These are phyloP conservation scores for Pseudochaenichthys georgianus DNA, from an alignment of 2,797 vertebrate species.

Conservation along the genomic window DNA sequence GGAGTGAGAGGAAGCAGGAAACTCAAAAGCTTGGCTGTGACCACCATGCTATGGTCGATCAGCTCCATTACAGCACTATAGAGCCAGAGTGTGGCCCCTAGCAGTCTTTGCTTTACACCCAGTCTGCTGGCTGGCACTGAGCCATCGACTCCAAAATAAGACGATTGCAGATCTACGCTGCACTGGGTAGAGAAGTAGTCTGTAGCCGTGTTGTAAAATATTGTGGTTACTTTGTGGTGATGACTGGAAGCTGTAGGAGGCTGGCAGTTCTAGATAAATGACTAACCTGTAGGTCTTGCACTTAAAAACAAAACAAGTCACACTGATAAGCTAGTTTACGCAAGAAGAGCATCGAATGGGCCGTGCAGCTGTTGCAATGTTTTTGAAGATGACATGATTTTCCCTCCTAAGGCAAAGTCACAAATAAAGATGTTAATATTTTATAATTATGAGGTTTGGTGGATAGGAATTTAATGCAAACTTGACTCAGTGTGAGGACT, in stretches of 20 bases:
- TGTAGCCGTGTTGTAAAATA: constrained; percentile 6
- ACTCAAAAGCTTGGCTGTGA: constrained; percentile 59
- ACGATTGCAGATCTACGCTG: constrained; percentile 20
- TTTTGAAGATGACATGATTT: background rate
- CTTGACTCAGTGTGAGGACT: too few relatives aligned
- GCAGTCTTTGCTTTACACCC: constrained; percentile 23
- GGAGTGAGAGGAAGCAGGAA: constrained; percentile 64
- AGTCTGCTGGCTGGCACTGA: constrained; percentile 31
- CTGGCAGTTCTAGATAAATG: constrained; percentile 13
- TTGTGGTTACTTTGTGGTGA: constrained; percentile 14
- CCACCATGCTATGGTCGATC: constrained; percentile 66
- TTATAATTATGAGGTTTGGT: too few relatives aligned
- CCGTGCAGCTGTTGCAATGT: background rate
- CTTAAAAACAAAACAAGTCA: background rate
- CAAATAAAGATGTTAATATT: background rate
- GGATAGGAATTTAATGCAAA: background rate
- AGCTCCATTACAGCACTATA: constrained; percentile 57
- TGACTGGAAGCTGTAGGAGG: background rate
- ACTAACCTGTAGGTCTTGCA: background rate
- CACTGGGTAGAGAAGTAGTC: background rate
- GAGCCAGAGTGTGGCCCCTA: constrained; percentile 40
- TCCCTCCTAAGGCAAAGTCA: constrained; percentile 6
- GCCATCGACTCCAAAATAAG: constrained; percentile 16
- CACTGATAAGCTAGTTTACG: background rate
- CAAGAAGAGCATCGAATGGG: background rate